Conservation (phyloP, 2,888 invertebrate species). For the Deroplatys truncata region DNA sequence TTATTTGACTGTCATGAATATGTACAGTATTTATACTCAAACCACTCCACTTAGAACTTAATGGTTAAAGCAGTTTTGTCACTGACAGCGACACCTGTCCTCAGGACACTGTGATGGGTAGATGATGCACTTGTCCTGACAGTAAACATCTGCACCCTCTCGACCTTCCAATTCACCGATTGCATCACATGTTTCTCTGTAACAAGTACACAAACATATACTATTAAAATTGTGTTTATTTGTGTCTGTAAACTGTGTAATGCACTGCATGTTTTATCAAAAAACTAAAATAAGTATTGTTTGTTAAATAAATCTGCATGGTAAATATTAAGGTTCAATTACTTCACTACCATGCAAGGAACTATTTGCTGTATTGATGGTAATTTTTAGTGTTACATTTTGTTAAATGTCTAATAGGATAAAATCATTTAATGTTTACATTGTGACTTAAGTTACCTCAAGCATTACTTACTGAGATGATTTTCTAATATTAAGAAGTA, state of each 20-base stretch:
- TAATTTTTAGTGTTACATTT: no score
- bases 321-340: no score
- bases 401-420: no score
- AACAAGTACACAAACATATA: conserved; percentile 3
- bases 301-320: neutral
- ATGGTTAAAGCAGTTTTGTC: conserved; percentile 31
- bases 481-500: no score
- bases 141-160: conserved; percentile 76
- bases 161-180: conserved; percentile 69
- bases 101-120: conserved; percentile 69
- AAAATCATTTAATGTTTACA: no score
- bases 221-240: neutral
- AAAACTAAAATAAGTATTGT: no score
- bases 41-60: neutral
- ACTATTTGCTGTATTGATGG: no score
- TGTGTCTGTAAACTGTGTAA: neutral
- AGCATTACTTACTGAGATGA: no score
- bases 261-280: neutral
- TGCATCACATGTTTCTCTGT: conserved; percentile 75
- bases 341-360: no score
- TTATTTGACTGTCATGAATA: no score
- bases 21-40: neutral
- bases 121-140: conserved; percentile 81
- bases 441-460: no score
- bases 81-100: conserved; percentile 69